Conservation (phyloP, 64 coral and sea anemone genomes). For the Actinia equina region DNA sequence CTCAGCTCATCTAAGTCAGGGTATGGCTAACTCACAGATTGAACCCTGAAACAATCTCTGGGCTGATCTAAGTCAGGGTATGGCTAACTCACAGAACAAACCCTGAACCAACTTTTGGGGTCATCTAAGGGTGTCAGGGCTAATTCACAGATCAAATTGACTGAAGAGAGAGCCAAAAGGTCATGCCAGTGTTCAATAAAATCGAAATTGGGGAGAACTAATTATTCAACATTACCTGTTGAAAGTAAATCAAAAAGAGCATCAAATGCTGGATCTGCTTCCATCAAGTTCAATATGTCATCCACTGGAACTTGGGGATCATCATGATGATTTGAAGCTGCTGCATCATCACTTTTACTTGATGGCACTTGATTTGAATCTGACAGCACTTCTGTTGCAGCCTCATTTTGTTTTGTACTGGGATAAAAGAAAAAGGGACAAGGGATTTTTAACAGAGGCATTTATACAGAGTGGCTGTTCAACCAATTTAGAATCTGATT, state of each 20-base stretch:
- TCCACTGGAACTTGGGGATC: conserved; percentile 51
- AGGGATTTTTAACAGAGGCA: too few species aligned
- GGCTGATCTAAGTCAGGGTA: too few species aligned
- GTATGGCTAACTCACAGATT: too few species aligned
- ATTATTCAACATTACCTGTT: background rate
- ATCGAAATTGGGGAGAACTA: background rate
- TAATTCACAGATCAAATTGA: too few species aligned
- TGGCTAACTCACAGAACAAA: too few species aligned
- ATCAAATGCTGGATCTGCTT: conserved; percentile 82
- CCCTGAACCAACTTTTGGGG: too few species aligned
- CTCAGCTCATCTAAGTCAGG: too few species aligned
- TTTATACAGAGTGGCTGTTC: too few species aligned
- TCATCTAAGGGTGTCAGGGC: too few species aligned
- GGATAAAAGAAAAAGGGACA: background rate
- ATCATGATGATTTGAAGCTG: background rate
- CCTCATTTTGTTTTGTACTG: background rate
- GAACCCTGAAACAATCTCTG: too few species aligned
- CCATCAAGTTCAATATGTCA: conserved; percentile 68
- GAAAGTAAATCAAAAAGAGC: conserved; percentile 13
- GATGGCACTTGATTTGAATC: background rate
- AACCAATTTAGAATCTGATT: too few species aligned
- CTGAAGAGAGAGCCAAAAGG: too few species aligned
- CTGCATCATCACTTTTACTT: background rate
- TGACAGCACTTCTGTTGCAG: background rate
- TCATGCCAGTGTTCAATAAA: conserved; percentile 18